A percentile compares a stretch with the other conserved stretches of the same genome.
Conservation (phyloP, 2,888 invertebrate species). For the Linnaemya vulpina region DNA sequence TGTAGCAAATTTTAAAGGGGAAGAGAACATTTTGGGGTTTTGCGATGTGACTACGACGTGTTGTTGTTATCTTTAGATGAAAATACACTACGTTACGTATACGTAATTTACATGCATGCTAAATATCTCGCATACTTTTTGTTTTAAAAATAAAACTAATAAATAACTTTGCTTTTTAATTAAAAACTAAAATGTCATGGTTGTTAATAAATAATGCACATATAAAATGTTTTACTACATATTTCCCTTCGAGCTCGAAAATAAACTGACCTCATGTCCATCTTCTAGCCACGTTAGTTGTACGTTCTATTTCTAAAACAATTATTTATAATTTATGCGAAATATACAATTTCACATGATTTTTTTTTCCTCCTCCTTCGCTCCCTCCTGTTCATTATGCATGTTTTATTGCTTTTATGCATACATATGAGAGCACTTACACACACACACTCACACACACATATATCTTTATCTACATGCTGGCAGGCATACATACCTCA, state of each 20-base stretch:
- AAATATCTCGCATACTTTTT: not conserved
- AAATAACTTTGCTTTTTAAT: constrained; percentile 36
- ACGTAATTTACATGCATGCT: not conserved
- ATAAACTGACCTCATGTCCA: constrained; percentile 3
- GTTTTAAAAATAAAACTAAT: not conserved
- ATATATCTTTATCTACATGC: not conserved
- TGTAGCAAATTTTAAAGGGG: no score
- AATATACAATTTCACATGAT: not conserved
- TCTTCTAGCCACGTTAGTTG: not conserved
- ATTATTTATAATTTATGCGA: constrained; percentile 31
- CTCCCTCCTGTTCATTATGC: constrained; percentile 1
- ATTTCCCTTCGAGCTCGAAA: not conserved
- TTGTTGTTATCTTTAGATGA: no score
- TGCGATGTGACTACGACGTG: no score
- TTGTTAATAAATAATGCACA: not conserved
- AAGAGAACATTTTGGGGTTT: no score
- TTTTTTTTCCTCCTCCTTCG: no score
- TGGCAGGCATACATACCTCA: constrained; percentile 78
- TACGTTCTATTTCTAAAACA: constrained; percentile 27
- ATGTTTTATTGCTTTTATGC: constrained; percentile 17
- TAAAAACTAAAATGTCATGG: constrained; percentile 32
- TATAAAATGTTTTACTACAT: not conserved
- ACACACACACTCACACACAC: no score
- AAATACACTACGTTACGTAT: no score
- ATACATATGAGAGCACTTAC: no score